Percentiles rank a stretch among this genome's conserved stretches.
phyloP scores from a whole-genome alignment of 2,888 invertebrate genomes.

The Lysandra bellargus region DNA sequence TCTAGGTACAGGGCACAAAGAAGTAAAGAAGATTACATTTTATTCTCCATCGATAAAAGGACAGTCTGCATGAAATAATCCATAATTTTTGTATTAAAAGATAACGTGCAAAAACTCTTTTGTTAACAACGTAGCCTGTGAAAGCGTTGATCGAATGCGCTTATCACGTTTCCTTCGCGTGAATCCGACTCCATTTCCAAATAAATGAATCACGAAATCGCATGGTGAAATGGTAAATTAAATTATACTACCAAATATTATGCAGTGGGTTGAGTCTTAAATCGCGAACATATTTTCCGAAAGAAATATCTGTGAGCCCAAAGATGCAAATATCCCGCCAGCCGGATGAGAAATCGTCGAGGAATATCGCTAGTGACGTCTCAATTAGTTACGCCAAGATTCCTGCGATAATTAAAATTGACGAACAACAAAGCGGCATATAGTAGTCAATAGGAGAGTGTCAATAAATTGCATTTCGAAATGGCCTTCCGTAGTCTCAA shows the following conservation, averaged over 20 bases:
- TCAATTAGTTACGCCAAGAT: not conserved
- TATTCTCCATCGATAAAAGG: not conserved
- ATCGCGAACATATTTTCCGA: constrained; percentile 12
- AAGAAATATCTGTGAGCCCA: not conserved
- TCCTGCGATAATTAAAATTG: constrained; percentile 17
- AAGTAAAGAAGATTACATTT: not conserved
- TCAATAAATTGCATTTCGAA: constrained; percentile 14
- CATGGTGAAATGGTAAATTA: constrained; percentile 20
- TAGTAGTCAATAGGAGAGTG: not conserved
- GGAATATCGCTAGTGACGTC: not conserved
- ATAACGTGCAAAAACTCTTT: constrained; percentile 26
- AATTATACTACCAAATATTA: constrained; percentile 24
- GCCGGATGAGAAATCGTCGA: not conserved
- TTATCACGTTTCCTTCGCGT: constrained; percentile 31
- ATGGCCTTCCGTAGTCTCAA: constrained; percentile 14
- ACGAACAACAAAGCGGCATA: not conserved
- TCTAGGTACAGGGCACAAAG: not conserved
- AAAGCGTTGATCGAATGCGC: constrained; percentile 31
- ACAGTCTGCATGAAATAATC: not conserved
- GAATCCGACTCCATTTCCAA: constrained; percentile 27
- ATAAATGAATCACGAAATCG: constrained; percentile 27
- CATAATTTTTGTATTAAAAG: constrained; percentile 7
- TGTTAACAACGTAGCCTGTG: constrained; percentile 19
- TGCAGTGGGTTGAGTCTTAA: constrained; percentile 13
- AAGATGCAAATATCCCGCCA: not conserved